phyloP scores from a whole-genome alignment of 2,113 vertebrate genomes.

The Sinocyclocheilus rhinocerous region DNA sequence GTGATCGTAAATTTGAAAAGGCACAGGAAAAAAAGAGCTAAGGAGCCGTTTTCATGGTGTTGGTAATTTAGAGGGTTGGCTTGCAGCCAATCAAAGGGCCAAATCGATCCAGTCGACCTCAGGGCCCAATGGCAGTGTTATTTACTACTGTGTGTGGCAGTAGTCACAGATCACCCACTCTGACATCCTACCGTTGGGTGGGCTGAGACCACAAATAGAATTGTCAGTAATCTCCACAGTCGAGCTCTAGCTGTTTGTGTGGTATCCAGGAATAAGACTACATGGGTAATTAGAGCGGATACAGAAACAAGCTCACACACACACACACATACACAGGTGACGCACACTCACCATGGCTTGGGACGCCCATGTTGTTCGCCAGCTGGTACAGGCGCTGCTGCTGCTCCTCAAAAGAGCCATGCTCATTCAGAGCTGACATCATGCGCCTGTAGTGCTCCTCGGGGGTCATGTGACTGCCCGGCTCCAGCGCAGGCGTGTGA shows the following conservation, averaged over 20 bases:
- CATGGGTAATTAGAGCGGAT: constrained; percentile 14
- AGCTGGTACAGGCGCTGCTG: constrained; percentile 94
- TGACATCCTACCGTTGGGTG: constrained; percentile 81
- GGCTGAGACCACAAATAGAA: constrained; percentile 75
- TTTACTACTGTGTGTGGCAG: constrained; percentile 77
- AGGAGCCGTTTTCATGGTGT: constrained; percentile 71
- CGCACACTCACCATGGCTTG: constrained; percentile 81
- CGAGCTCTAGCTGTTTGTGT: constrained; percentile 14
- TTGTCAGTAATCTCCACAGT: constrained; percentile 69
- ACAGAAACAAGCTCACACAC: constrained; percentile 31
- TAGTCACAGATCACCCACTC: constrained; percentile 82
- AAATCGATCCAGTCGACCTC: constrained; percentile 78
- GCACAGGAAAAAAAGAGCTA: constrained; percentile 65
- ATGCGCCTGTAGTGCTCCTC: constrained; percentile 95
- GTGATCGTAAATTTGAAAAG: constrained; percentile 42
- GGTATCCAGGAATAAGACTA: constrained; percentile 23
- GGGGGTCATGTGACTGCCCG: constrained; percentile 88
- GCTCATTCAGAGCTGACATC: constrained; percentile 90
- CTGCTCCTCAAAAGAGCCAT: constrained; percentile 89
- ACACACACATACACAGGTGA: constrained; percentile 33
- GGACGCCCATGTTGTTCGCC: constrained; percentile 90
- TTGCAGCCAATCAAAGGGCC: constrained; percentile 74
- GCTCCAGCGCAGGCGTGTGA: constrained; percentile 83
- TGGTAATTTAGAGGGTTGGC: constrained; percentile 80
- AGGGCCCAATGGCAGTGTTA: constrained; percentile 73